phyloP scores from a whole-genome alignment of 2,113 vertebrate species.

The Triplophysa siluroides region DNA sequence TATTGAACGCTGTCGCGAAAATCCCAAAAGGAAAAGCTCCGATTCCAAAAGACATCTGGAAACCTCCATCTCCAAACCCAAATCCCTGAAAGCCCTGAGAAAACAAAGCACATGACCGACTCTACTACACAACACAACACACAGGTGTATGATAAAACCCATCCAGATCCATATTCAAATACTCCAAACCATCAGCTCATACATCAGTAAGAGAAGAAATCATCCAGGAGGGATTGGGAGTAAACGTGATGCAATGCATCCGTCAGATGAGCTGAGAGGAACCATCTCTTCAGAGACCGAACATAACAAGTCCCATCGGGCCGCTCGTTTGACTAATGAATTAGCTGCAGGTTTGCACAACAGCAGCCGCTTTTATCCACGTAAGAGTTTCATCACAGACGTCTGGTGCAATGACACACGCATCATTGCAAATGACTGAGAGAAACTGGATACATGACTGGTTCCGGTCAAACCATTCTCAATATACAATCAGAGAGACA shows the following conservation, averaged over 20 bases:
- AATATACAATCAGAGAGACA: background rate
- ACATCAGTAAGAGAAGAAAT: background rate
- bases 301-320: conserved; percentile 67
- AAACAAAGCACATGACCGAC: conserved; percentile 3
- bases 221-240: background rate
- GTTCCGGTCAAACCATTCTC: too few relatives aligned
- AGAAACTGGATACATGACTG: background rate
- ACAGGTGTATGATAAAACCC: too few relatives aligned
- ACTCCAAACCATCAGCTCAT: too few relatives aligned
- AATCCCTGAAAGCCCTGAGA: conserved; percentile 95
- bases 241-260: conserved; percentile 65
- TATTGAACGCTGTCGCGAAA: conserved; percentile 98
- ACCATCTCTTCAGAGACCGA: conserved; percentile 22
- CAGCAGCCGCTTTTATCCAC: conserved; percentile 41
- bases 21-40: conserved; percentile 98
- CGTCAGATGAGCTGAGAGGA: conserved; percentile 48
- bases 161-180: too few relatives aligned
- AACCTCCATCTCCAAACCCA: conserved; percentile 96
- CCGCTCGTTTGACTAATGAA: conserved; percentile 61
- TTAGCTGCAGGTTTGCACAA: conserved; percentile 42
- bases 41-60: conserved; percentile 99
- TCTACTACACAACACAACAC: too few relatives aligned
- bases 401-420: conserved; percentile 22
- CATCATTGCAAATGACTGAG: conserved; percentile 15
- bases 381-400: conserved; percentile 72